A percentile compares a stretch with the other conserved stretches of the same genome.
Evolutionary conservation across 2,888 invertebrate genomes (phyloP).

Genomic region (Latrodectus elegans): DNA sequence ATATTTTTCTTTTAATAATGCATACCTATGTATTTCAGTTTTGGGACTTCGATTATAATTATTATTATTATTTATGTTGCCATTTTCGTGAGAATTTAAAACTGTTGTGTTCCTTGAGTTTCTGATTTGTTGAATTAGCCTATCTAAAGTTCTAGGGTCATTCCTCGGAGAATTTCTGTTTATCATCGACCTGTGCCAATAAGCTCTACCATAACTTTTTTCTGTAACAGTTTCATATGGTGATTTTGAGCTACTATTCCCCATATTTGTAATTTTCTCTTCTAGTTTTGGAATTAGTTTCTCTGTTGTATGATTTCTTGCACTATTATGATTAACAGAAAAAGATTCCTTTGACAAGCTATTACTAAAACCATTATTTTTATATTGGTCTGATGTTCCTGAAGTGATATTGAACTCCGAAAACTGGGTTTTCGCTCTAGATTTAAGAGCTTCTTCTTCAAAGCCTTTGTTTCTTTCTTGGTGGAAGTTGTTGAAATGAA

Average conservation of each 20-base stretch:
- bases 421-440: neutral
- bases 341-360: neutral
- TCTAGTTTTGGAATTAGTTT: neutral
- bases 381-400: neutral
- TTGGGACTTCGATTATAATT: constrained; percentile 14
- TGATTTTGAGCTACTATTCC: neutral
- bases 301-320: neutral
- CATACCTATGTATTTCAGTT: neutral
- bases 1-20: no score
- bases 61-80: neutral
- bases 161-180: neutral
- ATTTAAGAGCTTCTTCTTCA: neutral
- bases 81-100: neutral
- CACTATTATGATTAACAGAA: neutral
- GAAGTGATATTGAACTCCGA: neutral
- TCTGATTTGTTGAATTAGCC: neutral
- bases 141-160: neutral
- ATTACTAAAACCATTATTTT: neutral
- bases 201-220: constrained; percentile 50
- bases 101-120: neutral
- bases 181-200: constrained; percentile 45
- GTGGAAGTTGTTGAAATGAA: neutral
- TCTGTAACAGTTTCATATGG: neutral
- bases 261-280: neutral
- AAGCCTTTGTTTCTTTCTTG: neutral